phyloP scores from a whole-genome alignment of 1,140 invertebrate genomes.

The Antheraea pernyi region DNA sequence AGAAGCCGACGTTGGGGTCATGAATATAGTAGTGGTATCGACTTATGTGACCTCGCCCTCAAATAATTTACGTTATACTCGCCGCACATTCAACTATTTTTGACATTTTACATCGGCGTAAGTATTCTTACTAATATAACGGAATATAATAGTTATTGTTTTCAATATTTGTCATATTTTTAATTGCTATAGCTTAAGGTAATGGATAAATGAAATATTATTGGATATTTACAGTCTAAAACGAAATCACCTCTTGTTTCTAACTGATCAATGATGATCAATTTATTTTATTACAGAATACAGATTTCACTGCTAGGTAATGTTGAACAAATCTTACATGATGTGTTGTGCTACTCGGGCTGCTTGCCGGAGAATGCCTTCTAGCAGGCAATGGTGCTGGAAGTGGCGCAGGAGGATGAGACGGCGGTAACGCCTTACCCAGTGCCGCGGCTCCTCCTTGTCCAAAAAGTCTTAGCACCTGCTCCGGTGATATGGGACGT shows the following conservation, averaged over 20 bases:
- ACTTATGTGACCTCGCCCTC: conserved; percentile 49
- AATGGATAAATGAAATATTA: too few species aligned
- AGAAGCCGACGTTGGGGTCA: conserved; percentile 49
- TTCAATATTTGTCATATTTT: too few species aligned
- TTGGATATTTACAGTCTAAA: too few species aligned
- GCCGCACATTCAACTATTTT: conserved; percentile 40
- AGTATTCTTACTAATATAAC: conserved; percentile 24
- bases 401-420: conserved; percentile 58
- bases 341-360: conserved; percentile 85
- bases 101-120: conserved; percentile 26
- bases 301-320: neutral
- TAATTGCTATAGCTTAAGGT: too few species aligned
- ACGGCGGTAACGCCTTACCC: conserved; percentile 63
- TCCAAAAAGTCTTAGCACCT: conserved; percentile 85
- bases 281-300: neutral
- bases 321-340: conserved; percentile 68
- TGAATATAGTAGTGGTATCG: conserved; percentile 75
- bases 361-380: conserved; percentile 85
- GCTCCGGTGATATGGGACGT: conserved; percentile 88
- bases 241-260: too few species aligned
- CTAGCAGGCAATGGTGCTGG: conserved; percentile 54
- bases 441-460: conserved; percentile 71
- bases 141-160: too few species aligned
- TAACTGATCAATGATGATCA: too few species aligned
- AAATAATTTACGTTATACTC: conserved; percentile 59